These are phyloP conservation scores for Cyrtorhinus lividipennis DNA, from an alignment of 1,140 invertebrate genomes.

Conservation along the genomic window DNA sequence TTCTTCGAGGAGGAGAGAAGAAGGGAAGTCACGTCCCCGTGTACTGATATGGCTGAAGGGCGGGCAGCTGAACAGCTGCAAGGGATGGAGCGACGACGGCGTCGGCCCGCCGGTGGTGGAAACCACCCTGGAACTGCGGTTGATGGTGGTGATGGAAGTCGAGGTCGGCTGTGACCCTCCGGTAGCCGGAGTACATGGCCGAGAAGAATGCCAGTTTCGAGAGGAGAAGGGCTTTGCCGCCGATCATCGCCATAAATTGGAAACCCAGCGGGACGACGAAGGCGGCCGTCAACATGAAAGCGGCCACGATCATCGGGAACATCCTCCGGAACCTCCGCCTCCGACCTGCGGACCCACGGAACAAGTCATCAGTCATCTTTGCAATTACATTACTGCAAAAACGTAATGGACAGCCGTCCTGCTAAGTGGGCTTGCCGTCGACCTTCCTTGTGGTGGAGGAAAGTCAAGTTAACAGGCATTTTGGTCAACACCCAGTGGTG, in stretches of 20 bases:
- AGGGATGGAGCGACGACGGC: too few species aligned
- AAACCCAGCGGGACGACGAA: slow-evolving; percentile 28
- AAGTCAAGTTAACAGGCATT: too few species aligned
- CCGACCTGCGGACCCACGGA: not conserved
- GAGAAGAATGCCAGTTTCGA: slow-evolving; percentile 28
- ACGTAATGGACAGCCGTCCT: too few species aligned
- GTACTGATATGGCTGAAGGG: too few species aligned
- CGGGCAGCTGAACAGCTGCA: too few species aligned
- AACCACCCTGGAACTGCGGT: not conserved
- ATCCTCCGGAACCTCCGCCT: slow-evolving; percentile 26
- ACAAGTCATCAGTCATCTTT: too few species aligned
- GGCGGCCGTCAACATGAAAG: slow-evolving; percentile 27
- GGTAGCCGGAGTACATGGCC: slow-evolving; percentile 23
- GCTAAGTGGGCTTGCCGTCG: too few species aligned
- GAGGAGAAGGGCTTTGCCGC: slow-evolving; percentile 28
- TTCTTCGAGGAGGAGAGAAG: too few species aligned
- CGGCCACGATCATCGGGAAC: slow-evolving; percentile 28
- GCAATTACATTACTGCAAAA: too few species aligned
- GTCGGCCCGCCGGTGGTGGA: not conserved
- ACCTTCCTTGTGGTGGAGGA: too few species aligned
- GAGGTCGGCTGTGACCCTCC: slow-evolving; percentile 13
- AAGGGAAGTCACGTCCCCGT: too few species aligned
- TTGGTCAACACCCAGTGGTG: too few species aligned
- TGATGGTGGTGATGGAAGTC: slow-evolving; percentile 19
- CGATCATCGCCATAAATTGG: slow-evolving; percentile 29